Evolutionary conservation across 2,797 vertebrate species (phyloP).

Genomic region (Notolepis coatsorum): DNA sequence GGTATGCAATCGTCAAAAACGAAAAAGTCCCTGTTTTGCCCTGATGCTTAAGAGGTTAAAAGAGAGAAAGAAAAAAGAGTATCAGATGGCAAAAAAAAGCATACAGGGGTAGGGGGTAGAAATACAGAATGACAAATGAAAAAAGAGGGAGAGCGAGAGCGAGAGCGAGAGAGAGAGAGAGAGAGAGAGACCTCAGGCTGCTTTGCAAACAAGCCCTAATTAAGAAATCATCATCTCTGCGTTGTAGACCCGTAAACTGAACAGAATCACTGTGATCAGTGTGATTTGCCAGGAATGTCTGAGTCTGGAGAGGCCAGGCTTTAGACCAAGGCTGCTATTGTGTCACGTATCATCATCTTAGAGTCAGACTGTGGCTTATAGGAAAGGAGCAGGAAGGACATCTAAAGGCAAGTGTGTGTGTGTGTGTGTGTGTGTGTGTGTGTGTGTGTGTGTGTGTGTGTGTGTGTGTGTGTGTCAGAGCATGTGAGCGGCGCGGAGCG

Average conservation of each 20-base stretch:
- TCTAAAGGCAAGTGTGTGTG: not conserved
- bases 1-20: too few species aligned
- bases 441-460: slow-evolving; percentile 13
- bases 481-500: not conserved
- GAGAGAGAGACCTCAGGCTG: too few species aligned
- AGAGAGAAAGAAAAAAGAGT: not conserved
- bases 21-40: too few species aligned
- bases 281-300: slow-evolving; percentile 36
- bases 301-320: slow-evolving; percentile 7
- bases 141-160: too few species aligned
- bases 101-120: too few species aligned
- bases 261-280: slow-evolving; percentile 47
- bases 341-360: slow-evolving; percentile 30
- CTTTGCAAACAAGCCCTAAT: too few species aligned
- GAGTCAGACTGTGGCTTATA: slow-evolving; percentile 24
- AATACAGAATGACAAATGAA: too few species aligned
- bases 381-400: not conserved
- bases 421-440: not conserved
- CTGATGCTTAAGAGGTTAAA: not conserved
- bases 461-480: slow-evolving; percentile 13
- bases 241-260: slow-evolving; percentile 36
- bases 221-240: too few species aligned
- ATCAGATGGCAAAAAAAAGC: not conserved
- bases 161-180: not conserved
- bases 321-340: slow-evolving; percentile 11